Evolutionary conservation across 2,797 vertebrate genomes (phyloP), one percentile per base, ranked within the genome.

Genomic region (Steatocranus sp.): DNA sequence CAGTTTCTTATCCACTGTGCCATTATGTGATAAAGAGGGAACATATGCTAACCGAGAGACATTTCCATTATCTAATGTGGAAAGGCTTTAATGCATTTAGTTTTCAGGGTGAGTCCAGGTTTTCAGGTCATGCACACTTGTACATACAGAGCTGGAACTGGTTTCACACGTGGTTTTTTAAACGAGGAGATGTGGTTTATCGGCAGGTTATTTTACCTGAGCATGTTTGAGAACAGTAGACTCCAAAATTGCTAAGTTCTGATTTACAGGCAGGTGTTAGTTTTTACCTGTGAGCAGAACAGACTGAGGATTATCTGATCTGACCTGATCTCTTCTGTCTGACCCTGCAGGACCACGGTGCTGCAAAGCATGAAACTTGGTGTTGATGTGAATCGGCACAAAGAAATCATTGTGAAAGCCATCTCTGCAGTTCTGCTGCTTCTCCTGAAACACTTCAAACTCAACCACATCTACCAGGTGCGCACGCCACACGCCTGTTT

Each of bases 381-480:
- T 0, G 98, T 99, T n/a, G 99, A 99, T 18, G 99, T 99, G 58
- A 99, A 99, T 83, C 95, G 99, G 41, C 99, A 99, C 95, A 99
- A 99, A 92, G 99, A 99, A 92, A 98, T 99, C 92, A 99, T 99
- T 0, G 99, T 99, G 9, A 99, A 99, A 89, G 98, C 99, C 61
- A 99, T 99, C 88, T 99, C 99, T 53, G 98, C 98, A 0, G 96
- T 99, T 79, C 95, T 99, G 82, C 96, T 99, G 76, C 95, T 99
- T 76, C 96, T 99, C 34, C 97, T 99, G 50, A 99, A 99, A 84
- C 99, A 99, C 94, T 99, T 99, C 92, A 99, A 99, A 91, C 95
- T 99, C n/a, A 99, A 99, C 91, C 99, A 99, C 89, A 92, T 99
- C 91, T 99, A 99, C 91, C 98, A 99, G 98, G 98, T 99, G 92